These are phyloP conservation scores for Brachypalpus laphriformis DNA, from an alignment of 2,888 invertebrate genomes.

Conservation along the genomic window DNA sequence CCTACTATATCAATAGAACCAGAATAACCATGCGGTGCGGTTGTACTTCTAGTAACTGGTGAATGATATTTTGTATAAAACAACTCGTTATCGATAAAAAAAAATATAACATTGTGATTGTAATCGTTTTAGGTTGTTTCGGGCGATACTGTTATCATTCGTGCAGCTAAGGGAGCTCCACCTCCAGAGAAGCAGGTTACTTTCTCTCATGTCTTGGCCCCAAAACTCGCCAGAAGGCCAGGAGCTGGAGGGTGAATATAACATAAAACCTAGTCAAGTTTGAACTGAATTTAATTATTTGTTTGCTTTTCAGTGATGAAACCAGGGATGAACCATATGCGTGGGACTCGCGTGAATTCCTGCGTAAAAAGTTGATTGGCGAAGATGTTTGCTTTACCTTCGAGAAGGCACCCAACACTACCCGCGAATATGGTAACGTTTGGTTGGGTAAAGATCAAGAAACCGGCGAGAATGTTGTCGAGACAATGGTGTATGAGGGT, in stretches of 20 bases:
- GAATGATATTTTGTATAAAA: neutral
- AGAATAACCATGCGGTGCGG: conserved; percentile 26
- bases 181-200: conserved; percentile 96
- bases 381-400: conserved; percentile 93
- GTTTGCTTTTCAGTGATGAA: conserved; percentile 84
- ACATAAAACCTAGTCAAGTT: neutral
- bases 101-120: neutral
- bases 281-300: neutral
- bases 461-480: conserved; percentile 94
- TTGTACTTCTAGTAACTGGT: neutral
- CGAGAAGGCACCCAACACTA: conserved; percentile 92
- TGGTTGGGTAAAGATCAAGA: conserved; percentile 92
- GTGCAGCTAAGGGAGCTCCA: conserved; percentile 92
- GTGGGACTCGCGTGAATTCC: conserved; percentile 98
- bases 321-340: conserved; percentile 96
- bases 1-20: neutral
- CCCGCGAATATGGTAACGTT: conserved; percentile 94
- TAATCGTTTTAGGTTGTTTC: conserved; percentile 90
- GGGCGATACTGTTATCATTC: conserved; percentile 96
- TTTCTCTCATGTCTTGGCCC: conserved; percentile 95
- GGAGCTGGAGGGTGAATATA: conserved; percentile 82
- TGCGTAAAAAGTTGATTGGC: conserved; percentile 95
- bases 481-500: conserved; percentile 94
- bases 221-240: conserved; percentile 92
- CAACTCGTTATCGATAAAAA: neutral